phyloP scores from a whole-genome alignment of 1,140 invertebrate genomes.

The Lucilia cuprina region DNA sequence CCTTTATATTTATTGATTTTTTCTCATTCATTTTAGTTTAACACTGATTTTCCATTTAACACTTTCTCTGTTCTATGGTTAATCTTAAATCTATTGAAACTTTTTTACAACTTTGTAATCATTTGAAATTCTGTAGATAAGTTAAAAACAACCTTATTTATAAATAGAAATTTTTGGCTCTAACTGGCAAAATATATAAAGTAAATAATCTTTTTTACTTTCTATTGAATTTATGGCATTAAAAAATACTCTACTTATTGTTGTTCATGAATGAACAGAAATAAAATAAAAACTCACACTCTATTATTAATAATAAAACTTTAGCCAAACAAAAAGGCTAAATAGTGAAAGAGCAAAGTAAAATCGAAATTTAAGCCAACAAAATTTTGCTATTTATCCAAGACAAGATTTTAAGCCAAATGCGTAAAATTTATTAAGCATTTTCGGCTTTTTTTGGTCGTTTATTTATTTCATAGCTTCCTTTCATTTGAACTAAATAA shows the following conservation, averaged over 20 bases:
- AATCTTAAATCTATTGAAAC: background rate
- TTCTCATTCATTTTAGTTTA: background rate
- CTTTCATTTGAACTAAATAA: background rate
- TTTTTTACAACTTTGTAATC: background rate
- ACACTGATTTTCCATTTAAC: constrained; percentile 11
- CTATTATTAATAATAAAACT: no score
- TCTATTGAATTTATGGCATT: background rate
- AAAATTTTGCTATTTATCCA: constrained; percentile 16
- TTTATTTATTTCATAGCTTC: background rate
- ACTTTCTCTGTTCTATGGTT: background rate
- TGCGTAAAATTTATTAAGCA: constrained; percentile 29
- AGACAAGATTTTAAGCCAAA: constrained; percentile 23
- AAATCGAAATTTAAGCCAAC: background rate
- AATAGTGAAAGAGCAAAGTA: background rate
- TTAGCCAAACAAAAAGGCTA: background rate
- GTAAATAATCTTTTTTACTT: background rate
- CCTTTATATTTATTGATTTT: background rate
- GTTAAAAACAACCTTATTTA: background rate
- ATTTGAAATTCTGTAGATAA: background rate
- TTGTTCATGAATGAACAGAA: background rate
- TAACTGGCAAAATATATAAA: background rate
- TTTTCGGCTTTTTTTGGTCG: background rate
- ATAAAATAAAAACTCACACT: no score
- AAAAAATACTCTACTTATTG: background rate
- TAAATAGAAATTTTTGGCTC: background rate